A percentile compares a stretch with the other conserved stretches of the same genome.
phyloP scores from a whole-genome alignment of 2,797 vertebrate genomes.

The Alcedo atthis region DNA sequence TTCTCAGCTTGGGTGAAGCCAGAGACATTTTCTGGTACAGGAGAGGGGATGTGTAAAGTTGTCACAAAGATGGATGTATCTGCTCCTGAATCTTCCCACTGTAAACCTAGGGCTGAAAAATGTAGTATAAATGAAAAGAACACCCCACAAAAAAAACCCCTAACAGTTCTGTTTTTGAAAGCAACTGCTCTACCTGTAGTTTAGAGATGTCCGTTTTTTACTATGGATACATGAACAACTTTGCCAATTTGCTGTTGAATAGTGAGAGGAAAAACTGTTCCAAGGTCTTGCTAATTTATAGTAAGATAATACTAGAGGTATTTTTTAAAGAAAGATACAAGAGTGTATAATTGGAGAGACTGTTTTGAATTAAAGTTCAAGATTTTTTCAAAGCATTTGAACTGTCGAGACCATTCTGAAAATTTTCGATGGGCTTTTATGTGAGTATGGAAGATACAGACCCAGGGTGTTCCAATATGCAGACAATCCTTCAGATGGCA shows the following conservation, averaged over 20 bases:
- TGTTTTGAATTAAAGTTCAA: neutral
- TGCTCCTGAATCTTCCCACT: neutral
- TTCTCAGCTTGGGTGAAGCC: neutral
- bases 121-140: neutral
- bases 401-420: neutral
- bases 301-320: neutral
- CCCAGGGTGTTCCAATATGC: neutral
- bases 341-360: neutral
- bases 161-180: neutral
- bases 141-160: accelerated
- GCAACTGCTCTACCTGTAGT: neutral
- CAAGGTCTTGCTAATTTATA: neutral
- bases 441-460: neutral
- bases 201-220: neutral
- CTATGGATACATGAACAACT: neutral
- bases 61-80: neutral
- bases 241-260: neutral
- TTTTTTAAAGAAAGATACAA: neutral
- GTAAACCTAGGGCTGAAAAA: neutral
- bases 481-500: neutral
- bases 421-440: neutral
- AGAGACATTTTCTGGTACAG: neutral
- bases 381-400: neutral
- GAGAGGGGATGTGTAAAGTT: neutral
- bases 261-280: neutral